Percentiles rank a stretch among this genome's conserved stretches.
Conservation (phyloP, 2,113 vertebrate genomes). For the Trogon melanurus region DNA sequence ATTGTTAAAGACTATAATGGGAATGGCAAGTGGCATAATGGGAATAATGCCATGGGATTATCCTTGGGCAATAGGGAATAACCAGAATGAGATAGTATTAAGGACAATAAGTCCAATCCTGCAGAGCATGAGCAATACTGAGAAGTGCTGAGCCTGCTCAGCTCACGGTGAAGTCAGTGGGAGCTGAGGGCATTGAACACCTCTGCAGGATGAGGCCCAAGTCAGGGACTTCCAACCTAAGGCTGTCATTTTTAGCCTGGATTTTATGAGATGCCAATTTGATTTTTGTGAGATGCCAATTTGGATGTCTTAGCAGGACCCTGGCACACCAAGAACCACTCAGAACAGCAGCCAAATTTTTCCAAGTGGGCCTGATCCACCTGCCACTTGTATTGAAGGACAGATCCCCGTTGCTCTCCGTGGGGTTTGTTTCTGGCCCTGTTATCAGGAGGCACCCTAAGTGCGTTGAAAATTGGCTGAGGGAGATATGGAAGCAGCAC, state of each 20-base stretch:
- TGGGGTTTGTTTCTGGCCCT: constrained; percentile 27
- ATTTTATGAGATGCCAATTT: constrained; percentile 66
- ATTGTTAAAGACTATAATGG: constrained; percentile 73
- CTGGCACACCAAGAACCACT: constrained; percentile 12
- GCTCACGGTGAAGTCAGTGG: neutral
- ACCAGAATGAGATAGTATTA: constrained; percentile 77
- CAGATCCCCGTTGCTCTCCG: neutral
- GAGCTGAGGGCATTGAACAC: constrained; percentile 29
- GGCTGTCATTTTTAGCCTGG: constrained; percentile 61
- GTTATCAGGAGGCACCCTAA: constrained; percentile 37
- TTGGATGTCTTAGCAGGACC: constrained; percentile 57
- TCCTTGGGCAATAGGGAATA: constrained; percentile 73
- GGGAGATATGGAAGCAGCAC: neutral
- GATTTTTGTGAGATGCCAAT: constrained; percentile 62
- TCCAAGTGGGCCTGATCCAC: neutral
- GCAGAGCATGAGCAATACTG: constrained; percentile 19
- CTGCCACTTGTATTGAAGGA: constrained; percentile 28
- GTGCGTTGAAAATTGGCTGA: constrained; percentile 29
- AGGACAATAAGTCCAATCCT: constrained; percentile 73
- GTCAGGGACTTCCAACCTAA: constrained; percentile 44
- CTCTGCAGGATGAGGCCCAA: constrained; percentile 40
- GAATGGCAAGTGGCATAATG: constrained; percentile 74
- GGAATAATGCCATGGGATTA: constrained; percentile 76
- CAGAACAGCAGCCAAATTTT: constrained; percentile 30
- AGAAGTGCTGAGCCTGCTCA: constrained; percentile 49